Evolutionary conservation across 2,113 vertebrate species (phyloP).

Genomic region (Epinephelus fuscoguttatus): DNA sequence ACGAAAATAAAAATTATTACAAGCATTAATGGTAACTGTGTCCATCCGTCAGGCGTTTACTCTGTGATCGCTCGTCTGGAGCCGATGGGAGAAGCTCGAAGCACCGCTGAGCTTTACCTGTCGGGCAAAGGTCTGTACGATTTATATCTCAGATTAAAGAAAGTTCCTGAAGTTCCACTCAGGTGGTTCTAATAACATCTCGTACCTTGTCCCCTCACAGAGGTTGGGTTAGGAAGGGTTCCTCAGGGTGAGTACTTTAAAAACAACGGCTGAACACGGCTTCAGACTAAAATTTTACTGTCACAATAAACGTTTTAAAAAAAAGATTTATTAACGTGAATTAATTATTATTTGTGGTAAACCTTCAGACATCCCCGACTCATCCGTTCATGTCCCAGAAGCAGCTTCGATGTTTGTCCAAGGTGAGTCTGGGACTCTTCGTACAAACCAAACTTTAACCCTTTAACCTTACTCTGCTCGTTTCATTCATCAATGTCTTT

Average conservation of each 20-base stretch:
- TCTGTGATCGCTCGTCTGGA: conserved; percentile 92
- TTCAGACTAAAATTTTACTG: too few relatives aligned
- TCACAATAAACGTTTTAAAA: too few relatives aligned
- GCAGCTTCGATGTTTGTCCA: conserved; percentile 81
- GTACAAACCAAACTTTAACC: neutral
- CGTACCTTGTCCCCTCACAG: conserved; percentile 85
- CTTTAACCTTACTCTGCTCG: neutral
- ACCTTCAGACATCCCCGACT: conserved; percentile 89
- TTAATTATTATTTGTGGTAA: conserved; percentile 31
- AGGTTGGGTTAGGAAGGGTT: conserved; percentile 89
- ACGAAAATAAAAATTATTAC: neutral
- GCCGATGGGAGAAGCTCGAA: conserved; percentile 91
- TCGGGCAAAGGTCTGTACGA: conserved; percentile 90
- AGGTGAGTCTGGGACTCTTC: conserved; percentile 79
- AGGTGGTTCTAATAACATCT: conserved; percentile 50
- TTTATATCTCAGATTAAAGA: neutral
- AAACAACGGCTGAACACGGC: neutral
- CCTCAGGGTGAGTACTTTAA: conserved; percentile 88
- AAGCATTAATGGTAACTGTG: neutral
- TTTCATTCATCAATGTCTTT: conserved; percentile 14
- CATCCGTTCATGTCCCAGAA: conserved; percentile 81
- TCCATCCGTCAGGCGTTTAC: conserved; percentile 87
- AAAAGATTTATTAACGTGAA: neutral
- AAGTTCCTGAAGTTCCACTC: neutral
- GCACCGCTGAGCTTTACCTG: conserved; percentile 92